Conservation (phyloP, 1,140 invertebrate species). For the Cydia amplana region DNA sequence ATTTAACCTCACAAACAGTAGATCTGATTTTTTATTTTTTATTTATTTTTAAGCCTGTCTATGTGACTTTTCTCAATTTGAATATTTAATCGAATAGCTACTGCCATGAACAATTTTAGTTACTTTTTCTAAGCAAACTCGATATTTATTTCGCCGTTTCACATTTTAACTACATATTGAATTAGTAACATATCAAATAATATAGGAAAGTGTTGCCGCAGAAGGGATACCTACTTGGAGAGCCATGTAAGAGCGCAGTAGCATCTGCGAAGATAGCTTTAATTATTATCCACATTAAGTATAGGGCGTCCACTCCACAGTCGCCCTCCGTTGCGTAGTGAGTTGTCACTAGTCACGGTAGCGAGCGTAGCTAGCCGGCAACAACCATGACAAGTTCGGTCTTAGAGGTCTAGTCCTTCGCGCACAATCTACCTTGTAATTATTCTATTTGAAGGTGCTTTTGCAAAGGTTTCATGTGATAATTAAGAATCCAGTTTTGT, state of each 20-base stretch:
- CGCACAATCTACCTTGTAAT: conserved; percentile 67
- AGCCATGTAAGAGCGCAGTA: conserved; percentile 40
- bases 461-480: conserved; percentile 69
- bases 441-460: conserved; percentile 64
- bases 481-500: conserved; percentile 60
- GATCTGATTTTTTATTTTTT: conserved; percentile 49
- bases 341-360: background rate
- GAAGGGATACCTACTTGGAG: conserved; percentile 5
- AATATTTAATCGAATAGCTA: conserved; percentile 13
- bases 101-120: conserved; percentile 22
- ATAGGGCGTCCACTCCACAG: conserved; percentile 36
- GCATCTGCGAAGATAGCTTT: conserved; percentile 64
- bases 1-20: conserved; percentile 47
- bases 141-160: conserved; percentile 8
- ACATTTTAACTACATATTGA: conserved; percentile 21
- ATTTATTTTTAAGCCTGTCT: conserved; percentile 22
- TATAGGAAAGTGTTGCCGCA: conserved; percentile 37
- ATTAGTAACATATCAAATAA: conserved; percentile 45
- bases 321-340: conserved; percentile 20
- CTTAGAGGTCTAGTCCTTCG: conserved; percentile 74
- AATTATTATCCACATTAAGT: conserved; percentile 52
- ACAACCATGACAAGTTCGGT: conserved; percentile 59
- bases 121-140: conserved; percentile 11
- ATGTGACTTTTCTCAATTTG: background rate
- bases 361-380: conserved; percentile 39